These are phyloP conservation scores for Melanophora roralis DNA, from an alignment of 2,888 invertebrate species.

Conservation along the genomic window DNA sequence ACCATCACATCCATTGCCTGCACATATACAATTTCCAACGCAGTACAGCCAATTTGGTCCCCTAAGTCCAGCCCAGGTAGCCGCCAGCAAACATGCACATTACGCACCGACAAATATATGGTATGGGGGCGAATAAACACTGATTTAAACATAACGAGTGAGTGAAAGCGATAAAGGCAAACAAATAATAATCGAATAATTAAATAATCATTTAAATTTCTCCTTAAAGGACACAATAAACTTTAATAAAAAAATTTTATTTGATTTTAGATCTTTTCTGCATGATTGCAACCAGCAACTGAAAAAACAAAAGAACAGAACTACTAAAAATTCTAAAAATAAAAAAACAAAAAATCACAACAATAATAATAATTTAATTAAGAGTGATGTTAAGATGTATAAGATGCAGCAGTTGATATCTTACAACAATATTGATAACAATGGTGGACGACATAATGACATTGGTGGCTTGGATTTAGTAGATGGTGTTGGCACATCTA, in stretches of 20 bases:
- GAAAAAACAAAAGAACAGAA: constrained; percentile 36
- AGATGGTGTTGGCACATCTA: background rate
- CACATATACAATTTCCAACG: constrained; percentile 87
- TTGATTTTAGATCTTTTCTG: constrained; percentile 70
- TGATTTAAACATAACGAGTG: constrained; percentile 74
- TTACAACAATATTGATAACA: constrained; percentile 4
- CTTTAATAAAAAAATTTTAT: background rate
- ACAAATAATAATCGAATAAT: background rate
- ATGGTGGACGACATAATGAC: background rate
- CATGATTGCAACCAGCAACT: constrained; percentile 67
- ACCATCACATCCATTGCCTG: constrained; percentile 87
- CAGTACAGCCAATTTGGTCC: constrained; percentile 80
- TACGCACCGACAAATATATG: constrained; percentile 78
- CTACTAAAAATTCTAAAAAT: constrained; percentile 33
- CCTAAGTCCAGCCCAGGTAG: constrained; percentile 77
- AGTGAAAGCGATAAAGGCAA: constrained; percentile 64
- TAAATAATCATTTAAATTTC: background rate
- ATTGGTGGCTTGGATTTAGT: background rate
- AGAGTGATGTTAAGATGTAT: constrained; percentile 3
- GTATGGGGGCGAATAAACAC: constrained; percentile 77
- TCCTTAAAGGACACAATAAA: background rate
- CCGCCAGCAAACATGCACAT: constrained; percentile 77
- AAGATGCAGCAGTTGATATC: constrained; percentile 45
- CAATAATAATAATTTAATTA: background rate
- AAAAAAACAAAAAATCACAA: constrained; percentile 3